These are phyloP conservation scores for Silurus asotus DNA, from an alignment of 2,113 vertebrate genomes.

Conservation along the genomic window DNA sequence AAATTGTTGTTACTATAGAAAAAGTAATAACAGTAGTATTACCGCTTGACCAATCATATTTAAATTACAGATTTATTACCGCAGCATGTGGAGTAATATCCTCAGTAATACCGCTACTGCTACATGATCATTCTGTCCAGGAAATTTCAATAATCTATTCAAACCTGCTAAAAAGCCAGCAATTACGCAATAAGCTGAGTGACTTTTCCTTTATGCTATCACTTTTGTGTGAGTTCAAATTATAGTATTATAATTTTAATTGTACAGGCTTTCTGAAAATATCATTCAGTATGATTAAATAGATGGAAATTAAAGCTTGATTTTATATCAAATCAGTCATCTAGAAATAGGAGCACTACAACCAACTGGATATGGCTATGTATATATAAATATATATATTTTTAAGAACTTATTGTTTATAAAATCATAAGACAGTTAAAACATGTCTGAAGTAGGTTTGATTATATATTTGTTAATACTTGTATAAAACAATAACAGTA, in stretches of 20 bases:
- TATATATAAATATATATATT: background rate
- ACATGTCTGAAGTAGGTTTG: background rate
- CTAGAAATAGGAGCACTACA: background rate
- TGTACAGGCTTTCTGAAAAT: constrained; percentile 7
- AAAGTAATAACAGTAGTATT: no score
- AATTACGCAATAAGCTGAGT: background rate
- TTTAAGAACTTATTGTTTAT: background rate
- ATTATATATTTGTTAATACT: background rate
- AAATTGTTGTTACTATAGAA: no score
- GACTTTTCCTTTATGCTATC: background rate
- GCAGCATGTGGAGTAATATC: background rate
- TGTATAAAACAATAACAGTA: no score
- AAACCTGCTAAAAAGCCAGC: background rate
- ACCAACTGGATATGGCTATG: background rate
- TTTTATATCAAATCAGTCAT: background rate
- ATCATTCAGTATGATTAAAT: constrained; percentile 13
- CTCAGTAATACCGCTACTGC: background rate
- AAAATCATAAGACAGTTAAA: background rate
- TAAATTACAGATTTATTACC: no score
- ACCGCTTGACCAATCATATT: no score
- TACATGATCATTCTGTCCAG: background rate
- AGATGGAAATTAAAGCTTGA: constrained; percentile 4
- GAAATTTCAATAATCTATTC: background rate
- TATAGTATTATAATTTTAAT: constrained; percentile 15
- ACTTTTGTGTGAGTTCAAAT: background rate